Base-by-base conservation (phyloP, 2,888 invertebrate species). In the Siphonodentalium dalli region DNA sequence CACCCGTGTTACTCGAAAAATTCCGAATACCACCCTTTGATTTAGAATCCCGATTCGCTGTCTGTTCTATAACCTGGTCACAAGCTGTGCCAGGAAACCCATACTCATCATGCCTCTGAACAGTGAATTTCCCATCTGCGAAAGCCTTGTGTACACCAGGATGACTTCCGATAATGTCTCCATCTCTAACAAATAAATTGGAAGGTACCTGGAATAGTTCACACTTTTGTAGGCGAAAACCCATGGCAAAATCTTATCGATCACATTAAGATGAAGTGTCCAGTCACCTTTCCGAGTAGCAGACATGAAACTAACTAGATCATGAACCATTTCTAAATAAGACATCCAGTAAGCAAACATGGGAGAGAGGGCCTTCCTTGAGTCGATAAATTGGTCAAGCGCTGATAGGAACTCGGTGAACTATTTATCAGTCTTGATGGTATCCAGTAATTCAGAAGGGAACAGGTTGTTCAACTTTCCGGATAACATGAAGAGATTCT, bases 151-250 rank as follows among this genome's bases (percentile, higher is more conserved):
- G 18, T 15, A 23, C 26, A 28, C 40, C 46, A 23, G 57, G 53
- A 39, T 61, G 49, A 24, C 15, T 26, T 38, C 33, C 23, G 47
- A 50, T 18, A 63, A 56, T 11, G 42, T 42, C n/a, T 33, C 45
- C 64, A 64, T 62, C 44, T 64, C 34, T 11, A 44, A 35, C 48
- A 29, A 62, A 43, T 63, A 63, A 8, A 45, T 41, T 20, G 58
- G 33, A 8, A 37, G 28, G 26, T 54, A 57, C 3, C 44, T 15
- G n/a, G 57, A 27, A 48, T 57, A 57, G 23, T 57, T 47, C 11
- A 27, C 23, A 6, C 38, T 26, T 26, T 54, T 45, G 21, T 48
- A 54, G 3, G 48, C 49, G 40, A 48, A 53, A 11, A 37, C 43
- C 53, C 57, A 57, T 27, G 57, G 41, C 2, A 57, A n/a, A 42